Conservation (phyloP, 2,888 invertebrate genomes). For the Sisyra nigra region DNA sequence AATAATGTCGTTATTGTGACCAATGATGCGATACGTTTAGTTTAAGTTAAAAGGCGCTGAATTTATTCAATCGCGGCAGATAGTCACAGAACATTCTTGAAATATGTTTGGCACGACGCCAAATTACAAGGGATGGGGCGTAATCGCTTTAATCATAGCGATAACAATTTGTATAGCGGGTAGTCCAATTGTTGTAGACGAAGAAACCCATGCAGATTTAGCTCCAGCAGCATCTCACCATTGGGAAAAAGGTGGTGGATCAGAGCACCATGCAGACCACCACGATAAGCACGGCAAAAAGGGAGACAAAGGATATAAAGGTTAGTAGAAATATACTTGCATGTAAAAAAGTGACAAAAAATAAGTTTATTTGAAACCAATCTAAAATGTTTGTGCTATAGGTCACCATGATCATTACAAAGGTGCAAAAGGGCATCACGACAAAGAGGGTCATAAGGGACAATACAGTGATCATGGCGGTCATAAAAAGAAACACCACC, state of each 20-base stretch:
- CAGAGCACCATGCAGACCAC: constrained; percentile 36
- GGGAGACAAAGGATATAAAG: constrained; percentile 51
- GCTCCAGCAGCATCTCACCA: constrained; percentile 32
- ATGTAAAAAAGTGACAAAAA: neutral
- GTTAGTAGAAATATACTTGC: too few species aligned
- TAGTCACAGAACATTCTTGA: too few species aligned
- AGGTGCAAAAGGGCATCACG: constrained; percentile 47
- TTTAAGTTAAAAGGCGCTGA: too few species aligned
- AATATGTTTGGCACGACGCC: too few species aligned
- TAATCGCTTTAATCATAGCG: too few species aligned
- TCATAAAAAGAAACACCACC: constrained; percentile 40
- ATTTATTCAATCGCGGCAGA: too few species aligned
- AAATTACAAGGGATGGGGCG: too few species aligned
- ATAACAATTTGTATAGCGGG: constrained; percentile 23
- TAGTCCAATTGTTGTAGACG: constrained; percentile 34
- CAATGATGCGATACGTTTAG: too few species aligned
- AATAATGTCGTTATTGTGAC: too few species aligned
- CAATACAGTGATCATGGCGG: constrained; percentile 47
- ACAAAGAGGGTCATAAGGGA: constrained; percentile 45
- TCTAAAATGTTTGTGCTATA: constrained; percentile 14
- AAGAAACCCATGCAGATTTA: constrained; percentile 4
- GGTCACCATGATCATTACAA: constrained; percentile 44
- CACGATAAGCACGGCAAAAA: constrained; percentile 38
- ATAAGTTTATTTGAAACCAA: neutral
- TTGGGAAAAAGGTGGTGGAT: constrained; percentile 35